phyloP scores from a whole-genome alignment of 2,113 vertebrate species.

The Rhineura floridana region DNA sequence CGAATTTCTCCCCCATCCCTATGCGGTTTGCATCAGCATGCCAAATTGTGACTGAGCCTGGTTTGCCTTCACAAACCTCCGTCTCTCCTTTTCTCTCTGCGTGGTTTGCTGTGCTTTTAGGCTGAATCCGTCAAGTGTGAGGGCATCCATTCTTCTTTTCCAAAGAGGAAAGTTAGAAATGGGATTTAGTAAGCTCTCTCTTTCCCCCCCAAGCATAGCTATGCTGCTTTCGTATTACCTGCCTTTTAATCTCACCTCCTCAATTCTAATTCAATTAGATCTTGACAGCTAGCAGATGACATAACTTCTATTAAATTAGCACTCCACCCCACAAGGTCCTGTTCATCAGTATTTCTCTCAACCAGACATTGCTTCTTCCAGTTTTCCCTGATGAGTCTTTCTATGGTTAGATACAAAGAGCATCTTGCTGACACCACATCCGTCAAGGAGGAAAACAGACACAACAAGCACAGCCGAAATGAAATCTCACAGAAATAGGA shows the following conservation, averaged over 20 bases:
- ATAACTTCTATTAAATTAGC: conserved; percentile 72
- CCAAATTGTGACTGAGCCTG: not conserved
- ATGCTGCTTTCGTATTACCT: conserved; percentile 50
- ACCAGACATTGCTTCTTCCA: conserved; percentile 13
- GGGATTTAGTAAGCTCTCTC: not conserved
- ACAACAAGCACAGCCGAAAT: not conserved
- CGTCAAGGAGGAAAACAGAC: conserved; percentile 14
- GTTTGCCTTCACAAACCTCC: not conserved
- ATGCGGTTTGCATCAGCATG: too few relatives aligned
- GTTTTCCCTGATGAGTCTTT: conserved; percentile 37
- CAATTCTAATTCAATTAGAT: conserved; percentile 65
- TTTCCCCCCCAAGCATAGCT: conserved; percentile 19
- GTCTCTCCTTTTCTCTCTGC: not conserved
- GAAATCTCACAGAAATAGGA: not conserved
- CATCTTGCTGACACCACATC: conserved; percentile 14
- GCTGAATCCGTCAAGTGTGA: not conserved
- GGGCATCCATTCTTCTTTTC: not conserved
- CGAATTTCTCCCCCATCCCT: not conserved
- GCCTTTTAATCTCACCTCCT: conserved; percentile 59
- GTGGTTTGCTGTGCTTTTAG: rapidly evolving
- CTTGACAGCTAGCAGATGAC: conserved; percentile 65
- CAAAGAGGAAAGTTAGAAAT: conserved; percentile 1
- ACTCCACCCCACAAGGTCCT: conserved; percentile 62
- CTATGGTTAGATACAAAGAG: conserved; percentile 31
- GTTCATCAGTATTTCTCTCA: conserved; percentile 63